Conservation (phyloP, 1,140 invertebrate species). For the Tetragonula clypearis region DNA sequence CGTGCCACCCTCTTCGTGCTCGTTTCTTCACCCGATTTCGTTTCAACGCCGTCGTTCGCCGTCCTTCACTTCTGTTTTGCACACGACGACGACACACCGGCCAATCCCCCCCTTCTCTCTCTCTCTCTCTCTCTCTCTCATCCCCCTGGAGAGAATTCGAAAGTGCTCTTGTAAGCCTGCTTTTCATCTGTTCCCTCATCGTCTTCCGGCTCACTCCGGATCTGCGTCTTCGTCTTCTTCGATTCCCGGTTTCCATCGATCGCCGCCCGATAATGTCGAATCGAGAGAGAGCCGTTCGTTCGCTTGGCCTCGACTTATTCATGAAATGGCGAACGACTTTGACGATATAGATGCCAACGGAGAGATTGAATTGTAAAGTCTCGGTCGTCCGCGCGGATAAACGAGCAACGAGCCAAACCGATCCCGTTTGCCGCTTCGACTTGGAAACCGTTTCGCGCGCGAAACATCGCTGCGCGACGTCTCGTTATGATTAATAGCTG, state of each 20-base stretch:
- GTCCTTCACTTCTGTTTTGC: conserved; percentile 38
- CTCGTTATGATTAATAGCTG: conserved; percentile 4
- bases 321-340: conserved; percentile 8
- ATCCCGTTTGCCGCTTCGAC: background rate
- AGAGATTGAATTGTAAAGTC: conserved; percentile 41
- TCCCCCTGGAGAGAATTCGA: conserved; percentile 35
- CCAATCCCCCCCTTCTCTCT: conserved; percentile 30
- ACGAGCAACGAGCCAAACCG: background rate
- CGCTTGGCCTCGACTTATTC: conserved; percentile 31
- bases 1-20: background rate
- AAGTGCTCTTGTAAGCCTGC: conserved; percentile 46
- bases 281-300: background rate
- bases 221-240: conserved; percentile 27
- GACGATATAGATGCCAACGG: background rate
- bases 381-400: background rate
- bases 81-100: conserved; percentile 42
- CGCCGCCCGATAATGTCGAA: conserved; percentile 35
- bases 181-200: conserved; percentile 47
- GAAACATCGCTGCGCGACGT: background rate
- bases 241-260: conserved; percentile 27
- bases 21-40: conserved; percentile 11
- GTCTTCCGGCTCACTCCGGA: background rate
- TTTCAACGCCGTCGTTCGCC: background rate
- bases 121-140: too few relatives aligned
- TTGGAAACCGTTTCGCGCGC: background rate